Conservation (phyloP, 1,140 invertebrate species). For the Cardiocondyla obscurior region DNA sequence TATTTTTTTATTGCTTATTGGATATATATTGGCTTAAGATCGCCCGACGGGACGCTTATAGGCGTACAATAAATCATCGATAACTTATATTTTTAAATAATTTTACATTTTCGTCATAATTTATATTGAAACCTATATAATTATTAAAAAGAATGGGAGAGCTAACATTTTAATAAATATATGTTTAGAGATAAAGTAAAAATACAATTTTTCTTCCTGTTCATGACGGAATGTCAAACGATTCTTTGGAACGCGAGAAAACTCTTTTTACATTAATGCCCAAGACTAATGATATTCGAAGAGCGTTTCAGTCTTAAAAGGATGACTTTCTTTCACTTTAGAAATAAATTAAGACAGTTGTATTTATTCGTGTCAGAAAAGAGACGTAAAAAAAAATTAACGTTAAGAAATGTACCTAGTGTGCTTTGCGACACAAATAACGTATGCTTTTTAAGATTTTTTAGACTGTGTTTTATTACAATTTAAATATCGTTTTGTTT, state of each 20-base stretch:
- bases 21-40: conserved; percentile 79
- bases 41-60: conserved; percentile 70
- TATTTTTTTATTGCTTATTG: conserved; percentile 81
- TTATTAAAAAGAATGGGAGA: background rate
- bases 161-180: conserved; percentile 9
- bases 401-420: conserved; percentile 24
- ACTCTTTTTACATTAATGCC: conserved; percentile 16
- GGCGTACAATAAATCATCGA: conserved; percentile 70
- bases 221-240: conserved; percentile 51
- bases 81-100: conserved; percentile 68
- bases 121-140: conserved; percentile 20
- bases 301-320: conserved; percentile 77
- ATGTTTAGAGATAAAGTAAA: background rate
- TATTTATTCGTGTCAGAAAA: background rate
- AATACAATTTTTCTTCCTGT: conserved; percentile 14
- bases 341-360: background rate
- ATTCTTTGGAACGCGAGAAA: conserved; percentile 23
- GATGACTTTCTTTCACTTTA: conserved; percentile 56
- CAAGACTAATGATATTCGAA: conserved; percentile 27
- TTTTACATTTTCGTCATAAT: conserved; percentile 16
- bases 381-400: conserved; percentile 42
- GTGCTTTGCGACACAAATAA: background rate
- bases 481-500: conserved; percentile 50
- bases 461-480: conserved; percentile 28
- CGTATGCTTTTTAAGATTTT: background rate